Percentiles rank a stretch among this genome's conserved stretches.
Conservation (phyloP, 2,888 invertebrate species). For the Elmis aenea region DNA sequence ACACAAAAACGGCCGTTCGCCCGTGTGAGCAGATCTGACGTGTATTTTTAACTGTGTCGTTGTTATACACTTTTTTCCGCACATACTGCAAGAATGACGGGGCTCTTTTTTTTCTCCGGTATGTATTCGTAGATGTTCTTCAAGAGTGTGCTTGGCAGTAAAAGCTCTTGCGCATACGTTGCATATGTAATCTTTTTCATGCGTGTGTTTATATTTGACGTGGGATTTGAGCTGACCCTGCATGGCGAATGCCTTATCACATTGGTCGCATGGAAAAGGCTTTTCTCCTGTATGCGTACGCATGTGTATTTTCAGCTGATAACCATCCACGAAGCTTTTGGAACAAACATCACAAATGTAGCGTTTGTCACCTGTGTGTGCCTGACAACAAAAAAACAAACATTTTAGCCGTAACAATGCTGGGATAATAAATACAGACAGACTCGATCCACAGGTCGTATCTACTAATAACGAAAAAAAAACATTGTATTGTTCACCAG, state of each 20-base stretch:
- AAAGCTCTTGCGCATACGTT: slow-evolving; percentile 20
- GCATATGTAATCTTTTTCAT: slow-evolving; percentile 19
- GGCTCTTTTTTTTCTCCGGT: slow-evolving; percentile 20
- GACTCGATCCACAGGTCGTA: no score
- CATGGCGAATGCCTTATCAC: slow-evolving; percentile 19
- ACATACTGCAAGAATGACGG: slow-evolving; percentile 14
- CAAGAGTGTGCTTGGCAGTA: slow-evolving; percentile 20
- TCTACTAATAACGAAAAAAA: no score
- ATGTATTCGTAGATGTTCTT: slow-evolving; percentile 20
- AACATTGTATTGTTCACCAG: no score
- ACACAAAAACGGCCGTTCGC: slow-evolving; percentile 20
- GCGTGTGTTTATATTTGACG: slow-evolving; percentile 20
- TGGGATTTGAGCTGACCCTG: slow-evolving; percentile 21
- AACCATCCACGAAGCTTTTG: slow-evolving; percentile 17
- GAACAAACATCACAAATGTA: slow-evolving; percentile 13
- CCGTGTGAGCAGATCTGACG: slow-evolving; percentile 18
- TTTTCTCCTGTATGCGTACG: slow-evolving; percentile 20
- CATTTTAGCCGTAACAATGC: no score
- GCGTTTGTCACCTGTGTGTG: slow-evolving; percentile 16
- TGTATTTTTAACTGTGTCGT: slow-evolving; percentile 21
- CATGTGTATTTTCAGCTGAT: slow-evolving; percentile 16
- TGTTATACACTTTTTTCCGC: slow-evolving; percentile 19
- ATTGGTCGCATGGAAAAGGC: slow-evolving; percentile 17
- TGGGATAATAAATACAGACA: no score
- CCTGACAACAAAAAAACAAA: slow-evolving; percentile 7